Conservation (phyloP, 2,888 invertebrate genomes). For the Erannis defoliaria region DNA sequence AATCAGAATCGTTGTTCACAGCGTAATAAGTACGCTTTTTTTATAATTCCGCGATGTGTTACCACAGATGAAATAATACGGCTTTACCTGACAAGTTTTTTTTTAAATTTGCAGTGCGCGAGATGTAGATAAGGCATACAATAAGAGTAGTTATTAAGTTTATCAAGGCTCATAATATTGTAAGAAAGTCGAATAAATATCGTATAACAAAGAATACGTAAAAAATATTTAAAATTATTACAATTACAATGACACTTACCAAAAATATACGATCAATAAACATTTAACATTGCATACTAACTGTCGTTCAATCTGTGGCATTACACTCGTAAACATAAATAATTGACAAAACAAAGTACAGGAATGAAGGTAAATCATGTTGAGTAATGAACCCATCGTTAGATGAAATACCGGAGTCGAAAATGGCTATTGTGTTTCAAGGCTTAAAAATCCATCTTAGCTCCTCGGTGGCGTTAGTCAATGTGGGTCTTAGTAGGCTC, state of each 20-base stretch:
- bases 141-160: background rate
- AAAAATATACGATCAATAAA: conserved; percentile 40
- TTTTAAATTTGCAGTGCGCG: conserved; percentile 1
- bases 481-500: background rate
- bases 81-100: too few relatives aligned
- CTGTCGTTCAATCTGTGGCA: conserved; percentile 1
- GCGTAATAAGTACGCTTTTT: too few relatives aligned
- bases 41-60: too few relatives aligned
- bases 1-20: too few relatives aligned
- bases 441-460: conserved; percentile 8
- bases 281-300: conserved; percentile 19
- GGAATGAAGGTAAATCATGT: conserved; percentile 48
- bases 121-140: conserved; percentile 2
- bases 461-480: background rate
- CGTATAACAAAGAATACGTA: conserved; percentile 14
- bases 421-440: conserved; percentile 48
- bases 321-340: conserved; percentile 41
- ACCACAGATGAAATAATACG: too few relatives aligned
- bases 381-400: conserved; percentile 48
- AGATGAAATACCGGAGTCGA: conserved; percentile 39
- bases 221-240: conserved; percentile 24
- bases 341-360: conserved; percentile 43
- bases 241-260: conserved; percentile 33
- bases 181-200: conserved; percentile 18
- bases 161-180: conserved; percentile 8